Evolutionary conservation across 2,797 vertebrate species (phyloP).

Genomic region (Clamator glandarius): DNA sequence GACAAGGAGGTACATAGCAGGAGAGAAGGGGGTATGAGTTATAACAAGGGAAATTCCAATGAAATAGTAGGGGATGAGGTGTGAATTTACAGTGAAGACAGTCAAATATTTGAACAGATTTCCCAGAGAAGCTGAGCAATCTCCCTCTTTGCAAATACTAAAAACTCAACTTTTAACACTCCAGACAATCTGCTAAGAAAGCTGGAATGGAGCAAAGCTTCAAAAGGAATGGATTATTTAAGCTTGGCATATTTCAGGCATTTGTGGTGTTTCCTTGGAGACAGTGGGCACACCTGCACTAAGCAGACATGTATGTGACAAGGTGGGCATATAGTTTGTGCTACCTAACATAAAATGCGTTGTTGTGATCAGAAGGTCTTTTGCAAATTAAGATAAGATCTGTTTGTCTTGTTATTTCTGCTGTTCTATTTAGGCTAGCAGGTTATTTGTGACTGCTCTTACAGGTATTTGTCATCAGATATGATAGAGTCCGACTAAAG

Average conservation of each 20-base stretch:
- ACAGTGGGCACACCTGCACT: not conserved
- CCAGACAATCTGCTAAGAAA: not conserved
- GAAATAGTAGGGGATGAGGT: too few species aligned
- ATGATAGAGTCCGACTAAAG: not conserved
- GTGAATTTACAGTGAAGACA: not conserved
- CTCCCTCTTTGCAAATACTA: not conserved
- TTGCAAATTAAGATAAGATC: not conserved
- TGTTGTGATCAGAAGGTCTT: not conserved
- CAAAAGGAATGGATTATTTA: not conserved
- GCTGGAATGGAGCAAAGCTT: not conserved
- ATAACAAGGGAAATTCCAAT: not conserved
- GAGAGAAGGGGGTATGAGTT: not conserved
- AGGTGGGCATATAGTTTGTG: not conserved
- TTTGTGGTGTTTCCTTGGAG: not conserved
- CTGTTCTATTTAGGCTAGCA: not conserved
- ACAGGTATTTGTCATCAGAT: not conserved
- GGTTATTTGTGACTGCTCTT: not conserved
- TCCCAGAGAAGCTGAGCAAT: not conserved
- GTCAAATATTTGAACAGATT: not conserved
- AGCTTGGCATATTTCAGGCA: not conserved
- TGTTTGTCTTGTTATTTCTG: not conserved
- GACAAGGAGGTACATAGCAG: not conserved
- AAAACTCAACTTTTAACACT: not conserved
- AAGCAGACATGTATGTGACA: not conserved
- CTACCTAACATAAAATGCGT: fast-evolving